Percentiles rank a stretch among this genome's conserved stretches.
Evolutionary conservation across 2,113 vertebrate species (phyloP).

Genomic region (Scytalopus superciliaris): DNA sequence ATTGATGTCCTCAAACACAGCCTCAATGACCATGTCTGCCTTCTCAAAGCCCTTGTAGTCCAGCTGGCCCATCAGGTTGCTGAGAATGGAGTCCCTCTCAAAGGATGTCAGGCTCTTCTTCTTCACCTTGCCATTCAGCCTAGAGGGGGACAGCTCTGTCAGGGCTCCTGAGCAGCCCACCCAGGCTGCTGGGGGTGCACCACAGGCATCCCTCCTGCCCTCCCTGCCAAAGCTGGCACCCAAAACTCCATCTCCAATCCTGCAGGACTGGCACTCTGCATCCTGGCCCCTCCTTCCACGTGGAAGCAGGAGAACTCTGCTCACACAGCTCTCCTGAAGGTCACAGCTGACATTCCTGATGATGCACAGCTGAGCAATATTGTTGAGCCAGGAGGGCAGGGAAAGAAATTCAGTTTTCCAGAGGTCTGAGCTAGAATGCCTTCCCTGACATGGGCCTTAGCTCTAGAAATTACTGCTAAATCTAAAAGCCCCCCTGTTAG

Average conservation of each 20-base stretch:
- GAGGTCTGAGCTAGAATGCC: neutral
- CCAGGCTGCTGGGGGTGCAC: neutral
- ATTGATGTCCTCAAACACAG: conserved; percentile 92
- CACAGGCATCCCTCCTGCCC: neutral
- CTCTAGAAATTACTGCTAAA: neutral
- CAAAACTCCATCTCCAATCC: neutral
- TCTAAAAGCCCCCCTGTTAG: neutral
- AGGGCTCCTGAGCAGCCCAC: neutral
- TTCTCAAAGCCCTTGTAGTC: conserved; percentile 89
- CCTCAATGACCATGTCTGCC: conserved; percentile 95
- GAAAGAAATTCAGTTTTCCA: neutral
- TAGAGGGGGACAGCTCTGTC: conserved; percentile 48
- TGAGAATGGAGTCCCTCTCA: conserved; percentile 88
- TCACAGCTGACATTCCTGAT: neutral
- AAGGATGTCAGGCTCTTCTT: conserved; percentile 89
- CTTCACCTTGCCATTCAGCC: conserved; percentile 90
- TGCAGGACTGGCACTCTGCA: neutral
- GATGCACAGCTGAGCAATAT: neutral
- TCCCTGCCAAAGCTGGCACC: neutral
- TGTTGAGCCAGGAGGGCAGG: neutral
- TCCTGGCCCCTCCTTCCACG: neutral
- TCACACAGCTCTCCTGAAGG: neutral
- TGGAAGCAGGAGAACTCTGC: neutral
- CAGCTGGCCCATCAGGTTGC: conserved; percentile 82
- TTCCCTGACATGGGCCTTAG: neutral